These are phyloP conservation scores for Cepaea nemoralis DNA, from an alignment of 1,140 invertebrate genomes.

Conservation along the genomic window DNA sequence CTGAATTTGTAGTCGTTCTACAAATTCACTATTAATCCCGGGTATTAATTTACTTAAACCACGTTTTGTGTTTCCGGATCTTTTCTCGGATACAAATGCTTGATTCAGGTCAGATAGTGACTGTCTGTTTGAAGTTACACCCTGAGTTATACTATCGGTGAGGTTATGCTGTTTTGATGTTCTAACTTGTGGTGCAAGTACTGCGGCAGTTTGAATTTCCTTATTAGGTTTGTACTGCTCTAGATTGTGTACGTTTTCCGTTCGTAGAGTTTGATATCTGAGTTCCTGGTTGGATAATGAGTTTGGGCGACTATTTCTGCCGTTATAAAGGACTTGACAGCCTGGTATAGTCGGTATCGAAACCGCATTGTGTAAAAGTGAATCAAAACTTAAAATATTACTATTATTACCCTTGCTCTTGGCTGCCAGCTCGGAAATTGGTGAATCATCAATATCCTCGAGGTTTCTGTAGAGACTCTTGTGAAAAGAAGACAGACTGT, in stretches of 20 bases:
- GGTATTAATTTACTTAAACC: not conserved
- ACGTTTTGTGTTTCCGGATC: not conserved
- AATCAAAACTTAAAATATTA: not conserved
- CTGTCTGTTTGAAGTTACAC: too few relatives aligned
- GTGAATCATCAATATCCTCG: not conserved
- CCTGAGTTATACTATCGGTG: too few relatives aligned
- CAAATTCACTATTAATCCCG: not conserved
- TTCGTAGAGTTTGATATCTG: too few relatives aligned
- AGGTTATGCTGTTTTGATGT: too few relatives aligned
- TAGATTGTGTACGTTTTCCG: too few relatives aligned
- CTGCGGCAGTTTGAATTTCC: too few relatives aligned
- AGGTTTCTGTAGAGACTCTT: not conserved
- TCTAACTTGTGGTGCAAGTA: too few relatives aligned
- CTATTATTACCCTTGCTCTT: not conserved
- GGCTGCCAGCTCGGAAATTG: not conserved
- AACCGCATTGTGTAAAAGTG: not conserved
- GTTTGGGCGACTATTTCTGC: not conserved
- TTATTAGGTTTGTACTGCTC: too few relatives aligned
- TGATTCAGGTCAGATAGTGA: too few relatives aligned
- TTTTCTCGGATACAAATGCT: too few relatives aligned
- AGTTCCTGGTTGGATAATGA: not conserved
- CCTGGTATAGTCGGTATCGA: not conserved
- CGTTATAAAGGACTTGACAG: not conserved
- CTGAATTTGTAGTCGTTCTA: not conserved
- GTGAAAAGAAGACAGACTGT: not conserved